Evolutionary conservation across 2,113 vertebrate genomes (phyloP).

Genomic region (Todiramphus chloris): DNA sequence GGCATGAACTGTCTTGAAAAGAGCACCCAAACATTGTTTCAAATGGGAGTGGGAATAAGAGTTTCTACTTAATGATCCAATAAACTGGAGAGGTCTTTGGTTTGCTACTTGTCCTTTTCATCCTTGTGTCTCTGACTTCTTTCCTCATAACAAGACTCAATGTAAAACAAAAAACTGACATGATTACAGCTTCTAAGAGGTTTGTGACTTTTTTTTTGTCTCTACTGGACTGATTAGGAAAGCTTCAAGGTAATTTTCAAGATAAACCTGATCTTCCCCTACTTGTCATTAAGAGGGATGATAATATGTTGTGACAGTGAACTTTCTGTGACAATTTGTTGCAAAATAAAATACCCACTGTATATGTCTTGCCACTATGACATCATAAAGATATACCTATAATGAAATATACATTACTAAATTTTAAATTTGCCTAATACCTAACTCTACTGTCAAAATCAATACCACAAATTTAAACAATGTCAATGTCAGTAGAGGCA

Average conservation of each 20-base stretch:
- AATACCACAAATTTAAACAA: not conserved
- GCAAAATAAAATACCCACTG: not conserved
- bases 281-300: not conserved
- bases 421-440: not conserved
- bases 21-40: not conserved
- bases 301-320: not conserved
- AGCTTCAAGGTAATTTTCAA: not conserved
- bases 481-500: not conserved
- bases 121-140: not conserved
- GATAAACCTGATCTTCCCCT: not conserved
- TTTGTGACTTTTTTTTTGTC: not conserved
- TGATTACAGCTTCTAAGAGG: not conserved
- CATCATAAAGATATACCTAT: not conserved
- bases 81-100: not conserved
- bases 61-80: not conserved
- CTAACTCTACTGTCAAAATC: not conserved
- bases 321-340: not conserved
- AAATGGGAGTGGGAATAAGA: not conserved
- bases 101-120: not conserved
- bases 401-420: not conserved
- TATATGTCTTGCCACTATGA: not conserved
- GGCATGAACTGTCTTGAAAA: not conserved
- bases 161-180: not conserved
- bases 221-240: not conserved
- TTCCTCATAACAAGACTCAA: not conserved